phyloP scores from a whole-genome alignment of 2,797 vertebrate species.

The Psittacula derbiana region DNA sequence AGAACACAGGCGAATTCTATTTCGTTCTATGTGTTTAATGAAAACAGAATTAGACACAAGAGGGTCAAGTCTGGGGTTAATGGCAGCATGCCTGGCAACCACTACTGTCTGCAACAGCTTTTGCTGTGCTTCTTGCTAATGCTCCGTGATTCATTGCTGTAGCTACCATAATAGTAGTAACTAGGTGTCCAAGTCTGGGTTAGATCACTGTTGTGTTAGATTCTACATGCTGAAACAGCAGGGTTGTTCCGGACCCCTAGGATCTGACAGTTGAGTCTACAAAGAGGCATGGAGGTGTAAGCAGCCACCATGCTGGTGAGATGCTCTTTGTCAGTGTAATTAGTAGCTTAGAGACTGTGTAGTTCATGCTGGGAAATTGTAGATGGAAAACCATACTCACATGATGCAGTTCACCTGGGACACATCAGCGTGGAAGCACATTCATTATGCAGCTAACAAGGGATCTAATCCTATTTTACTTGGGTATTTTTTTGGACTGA shows the following conservation, averaged over 20 bases:
- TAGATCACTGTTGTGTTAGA: constrained; percentile 14
- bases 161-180: constrained; percentile 16
- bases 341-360: neutral
- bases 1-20: neutral
- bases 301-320: neutral
- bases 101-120: constrained; percentile 6
- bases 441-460: neutral
- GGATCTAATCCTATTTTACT: neutral
- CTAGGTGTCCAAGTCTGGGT: constrained; percentile 20
- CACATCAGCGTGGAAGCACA: neutral
- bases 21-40: neutral
- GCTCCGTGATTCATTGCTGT: neutral
- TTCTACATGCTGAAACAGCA: neutral
- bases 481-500: neutral
- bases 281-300: neutral
- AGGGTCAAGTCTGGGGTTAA: neutral
- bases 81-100: neutral
- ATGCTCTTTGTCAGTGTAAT: neutral
- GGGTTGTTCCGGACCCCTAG: neutral
- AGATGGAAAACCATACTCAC: neutral
- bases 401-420: neutral
- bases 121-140: neutral
- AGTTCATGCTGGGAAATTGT: neutral
- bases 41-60: neutral
- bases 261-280: neutral